A percentile compares a stretch with the other conserved stretches of the same genome.
Evolutionary conservation across 2,888 invertebrate species (phyloP).

Genomic region (Chaitophorus viminalis): DNA sequence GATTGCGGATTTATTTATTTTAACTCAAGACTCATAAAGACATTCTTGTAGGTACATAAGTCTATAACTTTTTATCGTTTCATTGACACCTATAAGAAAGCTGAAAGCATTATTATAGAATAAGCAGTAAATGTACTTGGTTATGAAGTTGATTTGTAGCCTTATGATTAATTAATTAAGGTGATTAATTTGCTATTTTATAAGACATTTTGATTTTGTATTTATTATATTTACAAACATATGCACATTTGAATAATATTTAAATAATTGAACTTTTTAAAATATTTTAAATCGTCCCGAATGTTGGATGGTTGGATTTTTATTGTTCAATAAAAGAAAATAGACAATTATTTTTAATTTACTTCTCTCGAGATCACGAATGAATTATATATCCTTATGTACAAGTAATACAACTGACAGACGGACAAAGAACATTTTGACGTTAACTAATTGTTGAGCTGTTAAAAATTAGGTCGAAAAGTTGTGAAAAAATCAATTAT

Average conservation of each 20-base stretch:
- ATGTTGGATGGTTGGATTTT: neutral
- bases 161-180: too few relatives aligned
- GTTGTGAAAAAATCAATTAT: slow-evolving; percentile 43
- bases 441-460: slow-evolving; percentile 42
- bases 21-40: neutral
- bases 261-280: slow-evolving; percentile 32
- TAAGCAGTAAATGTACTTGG: too few relatives aligned
- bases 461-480: slow-evolving; percentile 54
- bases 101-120: neutral
- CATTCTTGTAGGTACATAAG: neutral
- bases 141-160: too few relatives aligned
- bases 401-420: slow-evolving; percentile 31
- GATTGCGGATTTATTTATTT: neutral
- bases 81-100: neutral
- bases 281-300: neutral
- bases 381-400: slow-evolving; percentile 4
- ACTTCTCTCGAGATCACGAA: slow-evolving; percentile 36
- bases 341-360: slow-evolving; percentile 35
- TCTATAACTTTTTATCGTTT: neutral
- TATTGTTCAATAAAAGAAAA: slow-evolving; percentile 7
- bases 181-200: too few relatives aligned
- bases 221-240: neutral
- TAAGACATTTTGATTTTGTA: too few relatives aligned
- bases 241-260: neutral
- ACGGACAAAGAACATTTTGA: slow-evolving; percentile 51